Evolutionary conservation across 1,140 invertebrate species (phyloP).

Genomic region (Phymorhynchus buccinoides): DNA sequence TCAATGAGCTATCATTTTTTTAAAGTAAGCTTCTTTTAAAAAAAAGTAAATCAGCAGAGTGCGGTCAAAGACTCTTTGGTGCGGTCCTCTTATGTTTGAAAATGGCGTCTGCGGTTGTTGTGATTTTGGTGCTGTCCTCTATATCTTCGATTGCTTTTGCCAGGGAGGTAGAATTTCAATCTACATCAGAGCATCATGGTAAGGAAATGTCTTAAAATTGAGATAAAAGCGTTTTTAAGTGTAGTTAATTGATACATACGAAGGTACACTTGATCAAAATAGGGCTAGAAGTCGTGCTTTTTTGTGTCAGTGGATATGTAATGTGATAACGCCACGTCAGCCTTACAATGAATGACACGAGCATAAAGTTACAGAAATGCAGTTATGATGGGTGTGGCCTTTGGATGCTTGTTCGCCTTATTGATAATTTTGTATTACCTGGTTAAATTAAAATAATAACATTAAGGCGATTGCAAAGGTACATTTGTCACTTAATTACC

Average conservation of each 20-base stretch:
- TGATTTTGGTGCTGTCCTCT: constrained; percentile 16
- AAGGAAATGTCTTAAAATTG: neutral
- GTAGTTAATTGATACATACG: neutral
- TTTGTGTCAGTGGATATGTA: neutral
- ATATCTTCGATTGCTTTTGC: constrained; percentile 30
- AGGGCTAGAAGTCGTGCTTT: neutral
- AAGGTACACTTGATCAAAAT: neutral
- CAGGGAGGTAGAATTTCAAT: constrained; percentile 40
- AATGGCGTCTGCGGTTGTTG: constrained; percentile 36
- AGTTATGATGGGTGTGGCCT: no score
- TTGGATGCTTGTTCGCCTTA: no score
- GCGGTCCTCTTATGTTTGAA: constrained; percentile 18
- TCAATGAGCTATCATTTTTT: no score
- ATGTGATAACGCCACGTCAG: neutral
- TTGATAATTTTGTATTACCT: no score
- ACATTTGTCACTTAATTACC: no score
- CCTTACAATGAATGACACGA: neutral
- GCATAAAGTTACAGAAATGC: no score
- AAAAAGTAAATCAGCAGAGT: no score
- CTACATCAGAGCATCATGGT: neutral
- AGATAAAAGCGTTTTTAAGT: neutral
- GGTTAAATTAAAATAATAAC: no score
- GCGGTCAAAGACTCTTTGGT: no score
- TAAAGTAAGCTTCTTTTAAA: no score
- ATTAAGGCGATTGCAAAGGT: no score